Base-by-base conservation (phyloP, 2,113 vertebrate species). In the Morone chrysops region DNA sequence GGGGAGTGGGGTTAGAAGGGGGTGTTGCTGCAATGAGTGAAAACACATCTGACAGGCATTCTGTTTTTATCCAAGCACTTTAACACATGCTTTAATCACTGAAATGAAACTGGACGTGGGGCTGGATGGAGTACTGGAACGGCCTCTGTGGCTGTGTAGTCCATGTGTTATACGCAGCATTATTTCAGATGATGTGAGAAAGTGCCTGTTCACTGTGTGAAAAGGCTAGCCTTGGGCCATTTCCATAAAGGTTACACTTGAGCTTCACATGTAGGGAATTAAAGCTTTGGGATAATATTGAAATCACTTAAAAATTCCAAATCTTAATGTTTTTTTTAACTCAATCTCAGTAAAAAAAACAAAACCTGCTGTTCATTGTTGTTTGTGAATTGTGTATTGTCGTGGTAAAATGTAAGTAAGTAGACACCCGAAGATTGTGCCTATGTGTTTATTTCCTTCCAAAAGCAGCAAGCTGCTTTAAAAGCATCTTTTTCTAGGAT, bases 31-130 rank as follows among this genome's bases (percentile, higher is more conserved):
- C 41, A 31, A 16, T 14, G n/a, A 70, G 36, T 56, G 25, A 36
- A 74, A 84, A 73, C 40, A 53, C 5, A 68, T 81, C 6, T 41
- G 85, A 74, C 77, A 70, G n/a, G 12, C 16, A 36, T 70, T 83
- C 57, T 53, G 48, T 68, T 70, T 75, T 63, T 11, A 60, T 77
- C 56, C 22, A 3, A 73, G 20, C 31, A 36, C 17, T 60, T 76
- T 9, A 22, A 51, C 50, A 54, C 38, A 10, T 12, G 8, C 4
- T 67, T 48, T 47, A 56, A 31, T 63, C 66, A n/a, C 38, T n/a
- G 12, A 36, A 57, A 59, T 38, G 9, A 69, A 54, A 63, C 8
- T 16, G 22, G 18, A 61, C 16, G 16, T n/a, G 9, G 31, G 16
- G 14, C 31, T 41, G 17, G 16, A 20, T 57, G 17, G 40, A 43